These are phyloP conservation scores for Diaphora mendica DNA, from an alignment of 2,888 invertebrate species.

Conservation along the genomic window DNA sequence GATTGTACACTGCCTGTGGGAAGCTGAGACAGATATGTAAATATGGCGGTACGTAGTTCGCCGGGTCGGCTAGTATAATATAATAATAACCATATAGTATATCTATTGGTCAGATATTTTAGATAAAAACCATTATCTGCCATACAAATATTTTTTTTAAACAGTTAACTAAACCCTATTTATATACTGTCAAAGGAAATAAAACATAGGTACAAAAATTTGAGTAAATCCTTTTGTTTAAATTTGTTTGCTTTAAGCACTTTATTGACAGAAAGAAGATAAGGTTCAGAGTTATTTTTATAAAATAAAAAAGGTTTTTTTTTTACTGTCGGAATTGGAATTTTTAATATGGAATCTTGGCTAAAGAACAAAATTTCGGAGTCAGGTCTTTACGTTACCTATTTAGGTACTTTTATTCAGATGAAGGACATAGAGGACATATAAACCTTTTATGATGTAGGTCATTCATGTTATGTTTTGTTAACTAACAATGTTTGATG, in stretches of 20 bases:
- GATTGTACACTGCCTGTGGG: no score
- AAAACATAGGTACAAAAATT: no score
- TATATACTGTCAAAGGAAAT: no score
- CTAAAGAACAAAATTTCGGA: slow-evolving; percentile 26
- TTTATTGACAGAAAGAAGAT: background rate
- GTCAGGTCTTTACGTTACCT: slow-evolving; percentile 19
- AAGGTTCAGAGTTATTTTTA: background rate
- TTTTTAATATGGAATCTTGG: no score
- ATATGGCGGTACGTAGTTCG: no score
- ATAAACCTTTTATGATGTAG: slow-evolving; percentile 38
- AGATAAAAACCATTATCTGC: no score
- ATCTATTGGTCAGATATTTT: background rate
- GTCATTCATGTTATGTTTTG: slow-evolving; percentile 39
- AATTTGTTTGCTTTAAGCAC: background rate
- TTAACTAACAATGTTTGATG: slow-evolving; percentile 17
- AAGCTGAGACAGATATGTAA: no score
- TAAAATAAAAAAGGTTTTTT: no score
- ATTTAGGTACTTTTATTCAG: slow-evolving; percentile 28
- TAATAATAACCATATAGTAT: background rate
- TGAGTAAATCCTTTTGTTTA: no score
- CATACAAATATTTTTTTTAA: no score
- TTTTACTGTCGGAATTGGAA: no score
- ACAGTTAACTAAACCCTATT: no score
- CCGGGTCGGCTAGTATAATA: background rate
- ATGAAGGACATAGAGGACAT: slow-evolving; percentile 41